Conservation (phyloP, 1,140 invertebrate species). For the Nephotettix cincticeps region DNA sequence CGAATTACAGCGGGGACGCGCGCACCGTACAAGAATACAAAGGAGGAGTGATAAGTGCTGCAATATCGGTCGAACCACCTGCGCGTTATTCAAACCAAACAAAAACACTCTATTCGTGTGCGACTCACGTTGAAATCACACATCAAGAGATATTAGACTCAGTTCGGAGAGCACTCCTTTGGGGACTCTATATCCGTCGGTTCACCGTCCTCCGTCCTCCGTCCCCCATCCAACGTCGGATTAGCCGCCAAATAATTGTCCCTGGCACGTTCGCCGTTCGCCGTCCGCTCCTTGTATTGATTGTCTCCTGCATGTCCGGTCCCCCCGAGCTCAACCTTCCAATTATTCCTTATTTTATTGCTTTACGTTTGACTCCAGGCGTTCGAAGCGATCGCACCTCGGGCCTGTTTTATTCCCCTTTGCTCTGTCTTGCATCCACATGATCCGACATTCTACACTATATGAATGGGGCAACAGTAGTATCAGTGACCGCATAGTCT, state of each 20-base stretch:
- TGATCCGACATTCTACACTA: no score
- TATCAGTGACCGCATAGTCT: no score
- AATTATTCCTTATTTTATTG: constrained; percentile 8
- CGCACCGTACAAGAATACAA: background rate
- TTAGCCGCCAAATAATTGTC: constrained; percentile 22
- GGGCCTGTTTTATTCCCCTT: no score
- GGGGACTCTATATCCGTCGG: constrained; percentile 13
- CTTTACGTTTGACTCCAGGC: constrained; percentile 2
- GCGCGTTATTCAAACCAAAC: constrained; percentile 9
- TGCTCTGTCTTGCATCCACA: no score
- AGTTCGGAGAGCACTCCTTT: constrained; percentile 13
- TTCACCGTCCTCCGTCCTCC: background rate
- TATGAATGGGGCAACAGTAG: no score
- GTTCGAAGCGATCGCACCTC: background rate
- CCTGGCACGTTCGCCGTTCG: background rate
- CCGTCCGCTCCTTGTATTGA: background rate
- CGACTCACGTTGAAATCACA: constrained; percentile 20
- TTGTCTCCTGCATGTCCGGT: constrained; percentile 5
- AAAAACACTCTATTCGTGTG: constrained; percentile 21
- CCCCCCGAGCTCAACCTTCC: background rate
- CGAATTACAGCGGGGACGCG: no score
- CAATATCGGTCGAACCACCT: background rate
- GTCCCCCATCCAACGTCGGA: background rate
- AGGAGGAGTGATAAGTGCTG: constrained; percentile 2
- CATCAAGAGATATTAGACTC: constrained; percentile 17